Evolutionary conservation across 2,797 vertebrate genomes (phyloP).

Genomic region (Xenops minutus): DNA sequence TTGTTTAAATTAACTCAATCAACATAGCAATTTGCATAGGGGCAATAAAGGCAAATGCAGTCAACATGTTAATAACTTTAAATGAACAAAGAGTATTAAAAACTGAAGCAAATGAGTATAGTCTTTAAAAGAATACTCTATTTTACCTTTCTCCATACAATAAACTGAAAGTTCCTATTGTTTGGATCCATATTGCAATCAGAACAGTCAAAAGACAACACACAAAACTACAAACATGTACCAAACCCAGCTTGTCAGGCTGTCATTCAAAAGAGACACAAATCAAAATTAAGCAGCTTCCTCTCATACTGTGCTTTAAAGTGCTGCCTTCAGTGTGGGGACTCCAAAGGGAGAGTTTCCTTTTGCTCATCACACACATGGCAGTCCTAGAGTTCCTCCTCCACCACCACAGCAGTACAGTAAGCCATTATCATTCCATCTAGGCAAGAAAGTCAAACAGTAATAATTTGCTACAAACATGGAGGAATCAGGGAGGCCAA

Average conservation of each 20-base stretch:
- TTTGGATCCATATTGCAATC: neutral
- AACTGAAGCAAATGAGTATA: neutral
- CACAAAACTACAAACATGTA: neutral
- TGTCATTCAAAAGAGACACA: neutral
- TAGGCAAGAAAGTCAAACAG: neutral
- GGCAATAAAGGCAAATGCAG: constrained; percentile 60
- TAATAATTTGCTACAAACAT: neutral
- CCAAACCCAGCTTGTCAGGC: neutral
- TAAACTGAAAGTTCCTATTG: neutral
- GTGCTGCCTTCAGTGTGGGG: neutral
- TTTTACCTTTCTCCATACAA: neutral
- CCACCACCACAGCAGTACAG: neutral
- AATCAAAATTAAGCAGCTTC: neutral
- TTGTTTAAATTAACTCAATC: constrained; percentile 68
- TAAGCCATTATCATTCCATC: neutral
- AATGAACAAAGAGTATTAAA: constrained; percentile 35
- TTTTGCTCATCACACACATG: neutral
- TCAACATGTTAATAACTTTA: constrained; percentile 50
- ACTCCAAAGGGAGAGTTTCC: neutral
- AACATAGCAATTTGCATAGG: constrained; percentile 57
- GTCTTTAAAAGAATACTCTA: neutral
- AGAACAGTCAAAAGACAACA: neutral
- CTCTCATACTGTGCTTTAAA: neutral
- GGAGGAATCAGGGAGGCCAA: neutral
- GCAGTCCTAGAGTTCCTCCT: neutral